Percentiles rank a stretch among this genome's conserved stretches.
phyloP scores from a whole-genome alignment of 1,140 invertebrate species.

The Popillia japonica region DNA sequence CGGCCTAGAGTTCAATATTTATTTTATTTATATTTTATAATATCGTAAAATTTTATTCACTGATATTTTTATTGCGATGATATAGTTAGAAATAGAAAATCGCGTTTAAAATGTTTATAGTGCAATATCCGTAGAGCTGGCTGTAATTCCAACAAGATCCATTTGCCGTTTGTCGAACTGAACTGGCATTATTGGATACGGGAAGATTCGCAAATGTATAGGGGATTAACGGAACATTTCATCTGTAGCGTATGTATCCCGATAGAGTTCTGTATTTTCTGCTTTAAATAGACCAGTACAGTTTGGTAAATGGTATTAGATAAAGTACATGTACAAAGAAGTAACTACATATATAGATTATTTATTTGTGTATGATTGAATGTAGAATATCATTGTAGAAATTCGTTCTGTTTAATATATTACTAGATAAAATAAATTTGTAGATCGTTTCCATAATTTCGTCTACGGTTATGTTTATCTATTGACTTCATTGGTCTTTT shows the following conservation, averaged over 20 bases:
- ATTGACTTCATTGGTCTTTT: too few species aligned
- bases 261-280: neutral
- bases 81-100: neutral
- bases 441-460: too few species aligned
- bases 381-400: too few species aligned
- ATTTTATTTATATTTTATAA: too few species aligned
- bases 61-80: neutral
- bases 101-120: neutral
- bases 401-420: too few species aligned
- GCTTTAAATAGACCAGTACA: neutral
- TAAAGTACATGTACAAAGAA: neutral
- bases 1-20: too few species aligned
- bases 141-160: neutral
- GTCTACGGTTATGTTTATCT: too few species aligned
- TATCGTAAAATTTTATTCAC: neutral
- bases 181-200: neutral
- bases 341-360: neutral
- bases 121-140: neutral
- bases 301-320: neutral
- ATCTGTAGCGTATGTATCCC: neutral
- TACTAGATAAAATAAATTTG: too few species aligned
- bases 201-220: neutral
- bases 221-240: slow-evolving; percentile 1
- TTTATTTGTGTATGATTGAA: neutral
- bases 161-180: neutral